phyloP scores from a whole-genome alignment of 2,797 vertebrate species.

The Enteromius fasciolatus region DNA sequence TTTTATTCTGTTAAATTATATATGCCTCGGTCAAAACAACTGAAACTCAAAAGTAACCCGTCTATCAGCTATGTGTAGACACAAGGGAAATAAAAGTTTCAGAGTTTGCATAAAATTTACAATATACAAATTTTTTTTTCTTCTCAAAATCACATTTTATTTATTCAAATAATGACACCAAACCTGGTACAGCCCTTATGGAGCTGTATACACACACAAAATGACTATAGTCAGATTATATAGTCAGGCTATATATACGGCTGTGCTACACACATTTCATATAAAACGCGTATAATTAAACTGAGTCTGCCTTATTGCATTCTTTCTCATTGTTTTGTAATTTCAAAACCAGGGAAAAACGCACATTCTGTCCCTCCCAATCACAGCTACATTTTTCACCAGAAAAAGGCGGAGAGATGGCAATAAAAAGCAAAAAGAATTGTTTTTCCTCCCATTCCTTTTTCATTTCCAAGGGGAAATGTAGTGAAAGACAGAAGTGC shows the following conservation, averaged over 20 bases:
- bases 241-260: not conserved
- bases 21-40: constrained; percentile 22
- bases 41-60: not conserved
- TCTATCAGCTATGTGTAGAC: constrained; percentile 5
- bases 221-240: no score
- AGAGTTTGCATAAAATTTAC: not conserved
- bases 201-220: not conserved
- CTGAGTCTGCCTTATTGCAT: constrained; percentile 11
- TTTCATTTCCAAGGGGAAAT: constrained; percentile 83
- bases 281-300: not conserved
- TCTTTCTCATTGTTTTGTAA: constrained; percentile 66
- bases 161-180: not conserved
- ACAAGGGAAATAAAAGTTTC: not conserved
- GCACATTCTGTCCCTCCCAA: constrained; percentile 70
- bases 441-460: constrained; percentile 67
- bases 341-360: constrained; percentile 71
- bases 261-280: not conserved
- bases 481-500: constrained; percentile 77
- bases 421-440: constrained; percentile 82
- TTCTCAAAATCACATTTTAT: not conserved
- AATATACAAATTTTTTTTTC: not conserved
- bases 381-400: constrained; percentile 75
- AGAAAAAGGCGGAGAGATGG: constrained; percentile 79
- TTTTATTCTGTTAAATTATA: constrained; percentile 47
- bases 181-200: not conserved